Evolutionary conservation across 2,888 invertebrate genomes (phyloP), one percentile per base, ranked within the genome.

Genomic region (Holacanthella duospinosa): DNA sequence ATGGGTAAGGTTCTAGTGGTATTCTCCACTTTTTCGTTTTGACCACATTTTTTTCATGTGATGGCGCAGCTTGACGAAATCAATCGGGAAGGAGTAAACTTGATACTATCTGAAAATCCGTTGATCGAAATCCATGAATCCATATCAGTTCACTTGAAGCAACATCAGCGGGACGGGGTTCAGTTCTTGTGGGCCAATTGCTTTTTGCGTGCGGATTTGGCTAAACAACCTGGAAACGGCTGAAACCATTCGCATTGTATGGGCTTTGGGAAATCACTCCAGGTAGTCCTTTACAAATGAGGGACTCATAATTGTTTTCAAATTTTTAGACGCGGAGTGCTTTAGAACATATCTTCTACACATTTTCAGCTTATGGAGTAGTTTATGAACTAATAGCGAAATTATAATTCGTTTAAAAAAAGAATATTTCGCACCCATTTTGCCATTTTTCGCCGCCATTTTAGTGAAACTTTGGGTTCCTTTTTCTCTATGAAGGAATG

Each of bases 191-290:
- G 87, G 86, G 87, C 91, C 75, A 85, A 86, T 66, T 87, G 88
- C 73, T 87, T 88, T 76, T 93, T 93, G 76, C 85, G 85, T 59
- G 76, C 89, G 24, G 81, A 85, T 64, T 78, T 80, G 70, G 75
- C 85, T 26, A 81, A 82, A 71, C 76, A 80, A 36, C 77, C 78
- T 29, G 93, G 93, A 54, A 72, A 72, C 27, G 93, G 93, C 53
- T 90, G 91, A 77, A 92, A 95, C 75, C 81, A 95, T 60, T 94
- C 94, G 12, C 95, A 95, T 81, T 93, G 93, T 76, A 95, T 95
- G 94, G 94, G 94, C 44, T 83, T 94, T 6, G 94, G 94, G 44
- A 94, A 94, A 81, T 93, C 93, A 1, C 80, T 93, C 64, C 93
- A 93, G 78, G 88, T 86, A 74, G 74, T 74, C 70, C 2, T 19